phyloP scores from a whole-genome alignment of 2,797 vertebrate genomes.

The Clarias fuscus region DNA sequence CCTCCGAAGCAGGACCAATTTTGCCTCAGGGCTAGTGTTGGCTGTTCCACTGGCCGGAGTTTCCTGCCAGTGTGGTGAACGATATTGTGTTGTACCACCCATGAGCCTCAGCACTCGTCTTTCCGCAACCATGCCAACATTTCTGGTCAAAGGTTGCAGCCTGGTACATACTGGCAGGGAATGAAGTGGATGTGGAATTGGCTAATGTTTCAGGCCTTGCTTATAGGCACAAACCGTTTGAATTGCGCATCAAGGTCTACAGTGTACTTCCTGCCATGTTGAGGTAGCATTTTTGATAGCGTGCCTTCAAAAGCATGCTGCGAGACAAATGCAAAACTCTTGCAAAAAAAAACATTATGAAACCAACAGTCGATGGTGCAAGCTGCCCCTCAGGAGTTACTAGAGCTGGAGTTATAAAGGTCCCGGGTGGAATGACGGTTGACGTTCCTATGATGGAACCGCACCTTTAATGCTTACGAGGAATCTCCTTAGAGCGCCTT shows the following conservation, averaged over 20 bases:
- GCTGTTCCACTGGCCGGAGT: background rate
- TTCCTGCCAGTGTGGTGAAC: background rate
- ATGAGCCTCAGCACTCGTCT: background rate
- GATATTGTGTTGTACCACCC: background rate
- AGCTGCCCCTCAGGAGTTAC: background rate
- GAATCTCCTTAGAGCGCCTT: slow-evolving; percentile 1
- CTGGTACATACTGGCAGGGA: background rate
- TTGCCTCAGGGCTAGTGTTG: background rate
- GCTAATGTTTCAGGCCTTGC: background rate
- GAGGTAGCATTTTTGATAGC: background rate
- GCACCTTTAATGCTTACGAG: slow-evolving; percentile 1
- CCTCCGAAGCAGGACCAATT: too few relatives aligned
- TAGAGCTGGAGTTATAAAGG: background rate
- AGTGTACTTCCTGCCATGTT: background rate
- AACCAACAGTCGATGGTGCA: background rate
- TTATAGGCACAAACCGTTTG: background rate
- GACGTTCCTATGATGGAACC: background rate
- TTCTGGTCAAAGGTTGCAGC: background rate
- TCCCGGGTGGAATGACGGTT: background rate
- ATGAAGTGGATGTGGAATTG: background rate
- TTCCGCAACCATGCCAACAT: background rate
- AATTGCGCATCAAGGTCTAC: background rate
- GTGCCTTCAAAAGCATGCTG: background rate
- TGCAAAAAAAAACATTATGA: background rate
- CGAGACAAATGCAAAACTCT: background rate